Conservation (phyloP, 2,113 vertebrate genomes). For the Athene cunicularia region DNA sequence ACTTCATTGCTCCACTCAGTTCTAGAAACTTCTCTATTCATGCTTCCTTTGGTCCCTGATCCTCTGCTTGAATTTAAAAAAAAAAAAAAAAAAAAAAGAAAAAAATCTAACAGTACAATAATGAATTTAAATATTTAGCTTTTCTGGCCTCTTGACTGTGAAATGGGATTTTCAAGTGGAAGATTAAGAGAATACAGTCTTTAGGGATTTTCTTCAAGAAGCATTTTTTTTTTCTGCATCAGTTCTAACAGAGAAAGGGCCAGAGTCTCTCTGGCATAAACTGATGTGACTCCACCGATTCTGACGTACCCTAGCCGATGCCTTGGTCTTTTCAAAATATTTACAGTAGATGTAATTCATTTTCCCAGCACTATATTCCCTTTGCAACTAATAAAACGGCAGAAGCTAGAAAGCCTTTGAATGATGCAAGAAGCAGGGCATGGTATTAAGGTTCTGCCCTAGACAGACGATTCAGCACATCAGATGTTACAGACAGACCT, state of each 20-base stretch:
- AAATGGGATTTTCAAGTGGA: background rate
- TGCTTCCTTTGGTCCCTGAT: background rate
- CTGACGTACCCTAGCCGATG: background rate
- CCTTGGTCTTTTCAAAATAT: conserved; percentile 31
- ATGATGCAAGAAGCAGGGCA: background rate
- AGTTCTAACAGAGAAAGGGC: background rate
- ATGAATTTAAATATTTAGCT: conserved; percentile 21
- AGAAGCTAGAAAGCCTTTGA: background rate
- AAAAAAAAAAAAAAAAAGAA: background rate
- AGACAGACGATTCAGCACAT: background rate
- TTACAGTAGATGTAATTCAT: background rate
- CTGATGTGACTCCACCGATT: background rate
- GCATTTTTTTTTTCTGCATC: background rate
- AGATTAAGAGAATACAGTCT: background rate
- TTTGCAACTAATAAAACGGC: conserved; percentile 3
- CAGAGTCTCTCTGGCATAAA: background rate
- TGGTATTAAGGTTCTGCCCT: background rate
- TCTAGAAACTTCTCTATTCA: background rate
- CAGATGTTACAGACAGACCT: background rate
- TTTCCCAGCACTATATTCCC: conserved; percentile 34
- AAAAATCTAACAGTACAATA: background rate
- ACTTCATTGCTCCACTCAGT: background rate
- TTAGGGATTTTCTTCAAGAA: background rate
- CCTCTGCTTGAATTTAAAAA: background rate
- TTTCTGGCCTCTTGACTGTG: background rate